These are phyloP conservation scores for Agrotis clavis DNA, from an alignment of 2,888 invertebrate species.

Conservation along the genomic window DNA sequence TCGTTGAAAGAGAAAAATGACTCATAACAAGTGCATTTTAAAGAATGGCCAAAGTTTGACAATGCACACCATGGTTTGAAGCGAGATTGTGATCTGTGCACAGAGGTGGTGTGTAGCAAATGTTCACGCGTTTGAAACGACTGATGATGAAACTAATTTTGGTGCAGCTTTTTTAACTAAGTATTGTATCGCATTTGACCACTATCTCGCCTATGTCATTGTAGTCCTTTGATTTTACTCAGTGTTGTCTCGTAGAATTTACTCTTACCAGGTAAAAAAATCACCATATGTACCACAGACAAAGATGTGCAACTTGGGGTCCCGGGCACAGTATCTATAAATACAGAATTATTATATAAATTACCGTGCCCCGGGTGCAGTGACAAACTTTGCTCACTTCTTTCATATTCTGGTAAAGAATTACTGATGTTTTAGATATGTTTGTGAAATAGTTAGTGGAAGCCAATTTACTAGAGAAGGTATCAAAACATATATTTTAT, in stretches of 20 bases:
- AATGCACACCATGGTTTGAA: background rate
- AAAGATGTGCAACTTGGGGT: too few relatives aligned
- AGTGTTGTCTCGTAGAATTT: too few relatives aligned
- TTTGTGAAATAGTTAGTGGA: background rate
- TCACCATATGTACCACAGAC: too few relatives aligned
- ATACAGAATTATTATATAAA: too few relatives aligned
- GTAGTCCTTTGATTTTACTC: too few relatives aligned
- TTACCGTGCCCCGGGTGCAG: background rate
- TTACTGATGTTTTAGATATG: background rate
- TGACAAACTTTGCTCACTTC: slow-evolving; percentile 1
- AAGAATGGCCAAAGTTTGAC: background rate
- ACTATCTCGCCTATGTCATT: too few relatives aligned
- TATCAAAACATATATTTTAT: background rate
- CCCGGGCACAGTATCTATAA: background rate
- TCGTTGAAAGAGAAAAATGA: too few relatives aligned
- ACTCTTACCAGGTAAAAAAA: too few relatives aligned
- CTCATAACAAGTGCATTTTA: too few relatives aligned
- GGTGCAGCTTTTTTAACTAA: background rate
- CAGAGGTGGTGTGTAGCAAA: background rate
- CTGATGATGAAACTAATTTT: background rate
- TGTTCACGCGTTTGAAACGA: background rate
- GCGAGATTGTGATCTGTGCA: background rate
- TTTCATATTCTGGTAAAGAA: background rate
- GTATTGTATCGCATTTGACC: too few relatives aligned
- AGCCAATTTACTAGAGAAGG: slow-evolving; percentile 2